Evolutionary conservation across 2,888 invertebrate genomes (phyloP), one percentile per base, ranked within the genome.

Genomic region (Parthenolecanium corni): DNA sequence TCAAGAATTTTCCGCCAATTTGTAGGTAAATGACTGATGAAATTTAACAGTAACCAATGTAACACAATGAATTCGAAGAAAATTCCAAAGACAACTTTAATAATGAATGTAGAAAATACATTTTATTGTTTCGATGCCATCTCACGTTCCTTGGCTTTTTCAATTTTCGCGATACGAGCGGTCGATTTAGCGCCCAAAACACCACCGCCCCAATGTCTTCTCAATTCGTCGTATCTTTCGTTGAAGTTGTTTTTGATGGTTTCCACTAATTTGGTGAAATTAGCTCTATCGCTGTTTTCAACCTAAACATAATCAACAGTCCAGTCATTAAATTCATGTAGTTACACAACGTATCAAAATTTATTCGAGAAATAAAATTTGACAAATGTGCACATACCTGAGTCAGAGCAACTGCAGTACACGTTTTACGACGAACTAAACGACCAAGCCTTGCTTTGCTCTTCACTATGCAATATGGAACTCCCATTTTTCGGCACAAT

Each of bases 391-490:
- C n/a, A n/a, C 70, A 72, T 75, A 92, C 90, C 75, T 86, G 82
- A 69, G 90, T 89, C 66, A 96, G 77, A 52, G 95, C 95, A 69
- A 98, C 77, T 69, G 88, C 81, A 0, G 93, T 83, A 77, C 91
- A 91, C 0, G 96, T 97, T 79, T 97, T 98, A 73, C 96, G 85
- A 73, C 92, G 86, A 0, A 97, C 96, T 64, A 98, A 84, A 68
- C 88, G 83, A 71, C 98, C 98, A 65, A 98, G 79, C 66, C 96
- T 85, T 44, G 97, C 92, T 77, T 98, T 98, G 73, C 96, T 94
- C 78, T 98, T 98, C 24, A 98, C 86, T 70, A 99, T 97, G 76
- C 97, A 97, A 77, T 99, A 99, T 18, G 98, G 97, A n/a, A 99
- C 94, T 65, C 95, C 96, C 97, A 98, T 98, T 78, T 97, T 98